A percentile compares a stretch with the other conserved stretches of the same genome.
Conservation (phyloP, 2,113 vertebrate species). For the Phoenicopterus ruber region DNA sequence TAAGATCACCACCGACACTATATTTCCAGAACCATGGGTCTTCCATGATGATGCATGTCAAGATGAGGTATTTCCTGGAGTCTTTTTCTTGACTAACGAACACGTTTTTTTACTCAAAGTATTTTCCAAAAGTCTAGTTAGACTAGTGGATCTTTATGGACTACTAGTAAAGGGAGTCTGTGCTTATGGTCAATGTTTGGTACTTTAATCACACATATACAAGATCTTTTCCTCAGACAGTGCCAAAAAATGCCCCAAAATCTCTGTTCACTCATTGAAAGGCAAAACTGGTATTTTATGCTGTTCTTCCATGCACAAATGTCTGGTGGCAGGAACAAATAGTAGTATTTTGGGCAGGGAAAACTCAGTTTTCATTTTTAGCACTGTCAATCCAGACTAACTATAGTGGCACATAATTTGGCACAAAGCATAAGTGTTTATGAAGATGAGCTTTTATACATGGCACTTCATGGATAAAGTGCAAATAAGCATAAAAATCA, state of each 20-base stretch:
- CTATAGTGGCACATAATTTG: background rate
- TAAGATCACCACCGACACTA: background rate
- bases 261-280: background rate
- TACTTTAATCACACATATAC: background rate
- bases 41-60: rapidly evolving
- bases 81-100: background rate
- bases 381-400: background rate
- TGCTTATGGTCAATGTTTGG: background rate
- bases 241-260: background rate
- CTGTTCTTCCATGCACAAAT: background rate
- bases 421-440: background rate
- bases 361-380: background rate
- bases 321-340: background rate
- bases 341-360: background rate
- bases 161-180: background rate
- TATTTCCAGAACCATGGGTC: background rate
- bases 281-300: background rate
- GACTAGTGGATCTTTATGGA: background rate
- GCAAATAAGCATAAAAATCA: background rate
- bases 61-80: background rate
- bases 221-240: background rate
- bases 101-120: background rate
- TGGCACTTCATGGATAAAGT: background rate
- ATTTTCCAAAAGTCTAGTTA: background rate
- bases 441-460: background rate